Percentiles rank a stretch among this genome's conserved stretches.
Conservation (phyloP, 1,140 invertebrate genomes). For the Pararge aegeria region DNA sequence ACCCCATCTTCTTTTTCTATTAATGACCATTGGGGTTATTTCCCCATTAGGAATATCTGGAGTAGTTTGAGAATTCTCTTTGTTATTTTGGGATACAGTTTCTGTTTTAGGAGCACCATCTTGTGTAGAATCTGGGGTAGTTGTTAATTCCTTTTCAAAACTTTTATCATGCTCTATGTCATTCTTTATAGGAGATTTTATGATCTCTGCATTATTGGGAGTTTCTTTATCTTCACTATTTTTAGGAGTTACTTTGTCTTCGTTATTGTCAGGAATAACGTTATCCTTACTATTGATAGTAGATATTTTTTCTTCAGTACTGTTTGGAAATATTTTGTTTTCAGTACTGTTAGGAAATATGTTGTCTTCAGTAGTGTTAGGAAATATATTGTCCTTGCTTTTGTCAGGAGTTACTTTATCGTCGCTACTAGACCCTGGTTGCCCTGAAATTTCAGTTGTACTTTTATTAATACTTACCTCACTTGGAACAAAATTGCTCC, state of each 20-base stretch:
- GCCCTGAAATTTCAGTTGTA: constrained; percentile 50
- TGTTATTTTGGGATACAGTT: background rate
- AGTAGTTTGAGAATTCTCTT: constrained; percentile 25
- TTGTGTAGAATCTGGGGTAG: constrained; percentile 4
- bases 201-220: too few species aligned
- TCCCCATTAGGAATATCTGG: constrained; percentile 49
- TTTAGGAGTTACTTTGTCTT: too few species aligned
- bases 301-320: too few species aligned
- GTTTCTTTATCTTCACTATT: too few species aligned
- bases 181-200: constrained; percentile 17
- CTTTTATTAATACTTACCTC: constrained; percentile 71
- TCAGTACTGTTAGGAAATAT: too few species aligned
- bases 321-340: too few species aligned
- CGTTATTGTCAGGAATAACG: too few species aligned
- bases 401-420: constrained; percentile 48
- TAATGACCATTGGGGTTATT: constrained; percentile 42
- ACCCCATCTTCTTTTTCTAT: constrained; percentile 73
- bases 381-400: too few species aligned
- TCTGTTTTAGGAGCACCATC: background rate
- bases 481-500: constrained; percentile 31
- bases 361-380: too few species aligned
- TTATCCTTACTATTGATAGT: constrained; percentile 39
- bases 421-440: constrained; percentile 42
- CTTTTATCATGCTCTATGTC: constrained; percentile 61
- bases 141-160: constrained; percentile 24